Conservation (phyloP, 2,888 invertebrate genomes). For the Rhyacophila evoluta region DNA sequence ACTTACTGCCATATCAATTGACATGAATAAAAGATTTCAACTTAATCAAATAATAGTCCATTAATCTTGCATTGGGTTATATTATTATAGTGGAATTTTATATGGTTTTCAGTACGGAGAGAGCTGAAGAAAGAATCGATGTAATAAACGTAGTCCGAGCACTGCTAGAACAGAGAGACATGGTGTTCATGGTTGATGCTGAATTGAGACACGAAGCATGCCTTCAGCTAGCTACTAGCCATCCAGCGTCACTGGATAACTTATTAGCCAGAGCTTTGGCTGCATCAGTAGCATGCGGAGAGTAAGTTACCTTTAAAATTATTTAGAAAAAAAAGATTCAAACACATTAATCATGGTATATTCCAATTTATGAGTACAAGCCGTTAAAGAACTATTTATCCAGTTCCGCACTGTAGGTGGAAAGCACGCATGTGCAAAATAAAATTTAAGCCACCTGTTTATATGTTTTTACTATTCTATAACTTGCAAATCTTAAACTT, state of each 20-base stretch:
- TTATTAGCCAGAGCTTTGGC: constrained; percentile 69
- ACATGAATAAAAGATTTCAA: no score
- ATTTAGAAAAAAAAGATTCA: no score
- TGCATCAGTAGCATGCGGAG: constrained; percentile 60
- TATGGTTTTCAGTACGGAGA: constrained; percentile 68
- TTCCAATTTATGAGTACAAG: no score
- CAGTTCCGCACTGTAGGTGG: no score
- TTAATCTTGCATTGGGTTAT: background rate
- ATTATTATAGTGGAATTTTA: no score
- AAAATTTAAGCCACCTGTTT: no score
- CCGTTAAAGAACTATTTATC: no score
- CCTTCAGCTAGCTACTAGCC: constrained; percentile 85
- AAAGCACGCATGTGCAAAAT: no score
- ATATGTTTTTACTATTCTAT: no score
- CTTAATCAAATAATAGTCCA: background rate
- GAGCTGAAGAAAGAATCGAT: constrained; percentile 85
- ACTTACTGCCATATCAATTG: no score
- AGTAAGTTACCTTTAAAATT: constrained; percentile 62
- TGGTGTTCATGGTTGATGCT: constrained; percentile 76
- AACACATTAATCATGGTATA: no score
- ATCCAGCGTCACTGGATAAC: constrained; percentile 84
- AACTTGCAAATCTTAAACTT: no score
- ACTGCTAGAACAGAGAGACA: constrained; percentile 75
- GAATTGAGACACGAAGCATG: constrained; percentile 89
- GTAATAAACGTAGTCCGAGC: constrained; percentile 89